Base-by-base conservation (phyloP, 2,888 invertebrate genomes). In the Homarus gammarus region DNA sequence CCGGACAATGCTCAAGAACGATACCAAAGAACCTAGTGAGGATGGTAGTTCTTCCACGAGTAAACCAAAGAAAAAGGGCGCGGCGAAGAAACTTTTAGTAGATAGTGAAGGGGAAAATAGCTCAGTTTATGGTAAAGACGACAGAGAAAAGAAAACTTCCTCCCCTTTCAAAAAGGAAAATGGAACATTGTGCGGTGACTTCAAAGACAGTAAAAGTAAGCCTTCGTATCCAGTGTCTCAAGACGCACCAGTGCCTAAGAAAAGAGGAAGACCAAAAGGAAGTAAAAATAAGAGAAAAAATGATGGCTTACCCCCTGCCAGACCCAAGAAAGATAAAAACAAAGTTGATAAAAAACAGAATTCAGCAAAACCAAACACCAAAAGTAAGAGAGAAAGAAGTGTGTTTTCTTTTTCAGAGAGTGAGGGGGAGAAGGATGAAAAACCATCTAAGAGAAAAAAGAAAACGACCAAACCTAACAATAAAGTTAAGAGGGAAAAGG, bases 281-380 rank as follows among this genome's bases (percentile, higher is more conserved):
- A 92, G 92, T 68, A 92, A 92, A 49, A 92, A 92, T 56, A 92
- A 92, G 51, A 81, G 86, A 31, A 92, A 92, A 70, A 75, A 82
- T 72, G 89, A 89, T 64, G 85, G 85, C 3, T 72, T 89, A 6
- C 81, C 82, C 22, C 61, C 89, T n/a, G 44, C 89, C 18, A 85
- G 84, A 70, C n/a, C 61, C 36, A 88, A 85, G 49, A 88, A 85
- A 56, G 82, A 82, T 38, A 85, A 82, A 72, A 73, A 72, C 33
- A 85, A 88, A 64, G 38, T 64, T 8, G 84, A 85, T 15, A 81
- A 84, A 64, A 85, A 85, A 31, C 31, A 56, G 36, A 31, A 6
- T 12, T 31, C 27, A 18, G 56, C 27, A 73, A 73, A 84, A 36
- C 51, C 72, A 22, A 83, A 68, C 38, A 87, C 56, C 61, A 89